Conservation (phyloP, 2,888 invertebrate genomes). For the Drosophila austrosaltans region DNA sequence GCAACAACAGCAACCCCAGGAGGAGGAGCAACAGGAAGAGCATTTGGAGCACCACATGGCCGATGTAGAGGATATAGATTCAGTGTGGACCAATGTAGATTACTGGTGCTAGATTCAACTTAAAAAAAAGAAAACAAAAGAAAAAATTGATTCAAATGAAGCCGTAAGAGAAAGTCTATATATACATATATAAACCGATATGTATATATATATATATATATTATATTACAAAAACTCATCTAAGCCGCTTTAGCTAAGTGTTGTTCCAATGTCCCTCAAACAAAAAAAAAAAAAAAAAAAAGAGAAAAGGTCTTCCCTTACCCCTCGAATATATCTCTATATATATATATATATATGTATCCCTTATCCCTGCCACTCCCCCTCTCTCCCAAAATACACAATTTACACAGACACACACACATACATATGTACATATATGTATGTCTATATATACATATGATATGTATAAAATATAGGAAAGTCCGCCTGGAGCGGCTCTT, state of each 20-base stretch:
- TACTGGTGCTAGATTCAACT: slow-evolving; percentile 63
- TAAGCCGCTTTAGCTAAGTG: slow-evolving; percentile 22
- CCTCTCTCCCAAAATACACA: slow-evolving; percentile 11
- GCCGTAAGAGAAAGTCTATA: slow-evolving; percentile 7
- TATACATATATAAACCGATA: neutral
- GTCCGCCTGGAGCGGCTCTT: slow-evolving; percentile 50
- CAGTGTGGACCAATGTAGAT: slow-evolving; percentile 69
- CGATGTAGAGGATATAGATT: slow-evolving; percentile 32
- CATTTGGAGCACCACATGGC: slow-evolving; percentile 3
- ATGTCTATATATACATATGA: neutral
- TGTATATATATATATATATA: neutral
- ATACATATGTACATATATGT: neutral
- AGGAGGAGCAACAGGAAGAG: slow-evolving; percentile 22
- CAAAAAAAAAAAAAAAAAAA: slow-evolving; percentile 31
- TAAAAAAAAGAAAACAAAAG: neutral
- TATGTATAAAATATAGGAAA: slow-evolving; percentile 7
- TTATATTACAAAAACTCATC: slow-evolving; percentile 22
- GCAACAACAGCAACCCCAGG: slow-evolving; percentile 16
- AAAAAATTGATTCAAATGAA: neutral
- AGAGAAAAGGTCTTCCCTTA: slow-evolving; percentile 13
- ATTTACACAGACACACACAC: neutral
- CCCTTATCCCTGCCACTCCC: slow-evolving; percentile 1
- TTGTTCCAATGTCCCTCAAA: slow-evolving; percentile 56
- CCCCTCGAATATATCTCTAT: slow-evolving; percentile 59
- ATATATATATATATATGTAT: neutral